Conservation (phyloP, 1,140 invertebrate genomes). For the Sycophaga agraensis region DNA sequence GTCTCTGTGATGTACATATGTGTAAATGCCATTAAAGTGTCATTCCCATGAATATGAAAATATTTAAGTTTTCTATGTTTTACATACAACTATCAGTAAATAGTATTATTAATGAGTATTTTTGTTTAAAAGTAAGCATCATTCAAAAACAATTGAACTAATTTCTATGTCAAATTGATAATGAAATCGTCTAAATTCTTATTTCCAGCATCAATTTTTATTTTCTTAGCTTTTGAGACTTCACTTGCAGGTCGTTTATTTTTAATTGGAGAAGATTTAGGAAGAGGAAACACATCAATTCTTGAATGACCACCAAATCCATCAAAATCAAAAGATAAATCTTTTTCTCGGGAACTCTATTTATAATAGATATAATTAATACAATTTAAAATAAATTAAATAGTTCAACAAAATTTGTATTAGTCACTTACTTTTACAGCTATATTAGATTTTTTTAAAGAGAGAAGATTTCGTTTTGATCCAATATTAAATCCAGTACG, state of each 20-base stretch:
- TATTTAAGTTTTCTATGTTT: too few relatives aligned
- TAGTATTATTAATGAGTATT: background rate
- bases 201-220: slow-evolving; percentile 30
- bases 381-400: background rate
- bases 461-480: background rate
- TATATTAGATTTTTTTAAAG: slow-evolving; percentile 9
- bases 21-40: too few relatives aligned
- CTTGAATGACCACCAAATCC: slow-evolving; percentile 49
- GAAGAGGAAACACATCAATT: slow-evolving; percentile 38
- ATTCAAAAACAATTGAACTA: slow-evolving; percentile 9
- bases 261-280: slow-evolving; percentile 9
- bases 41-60: too few relatives aligned
- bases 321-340: slow-evolving; percentile 35
- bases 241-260: slow-evolving; percentile 22
- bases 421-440: too few relatives aligned
- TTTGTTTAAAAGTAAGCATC: slow-evolving; percentile 1
- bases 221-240: slow-evolving; percentile 22
- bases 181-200: slow-evolving; percentile 29
- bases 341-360: slow-evolving; percentile 1
- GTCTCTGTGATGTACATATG: too few relatives aligned
- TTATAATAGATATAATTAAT: background rate
- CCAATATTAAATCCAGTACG: background rate
- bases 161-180: slow-evolving; percentile 24
- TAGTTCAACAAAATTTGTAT: background rate
- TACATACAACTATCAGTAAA: too few relatives aligned